Percentiles rank a stretch among this genome's conserved stretches.
Conservation (phyloP, 2,888 invertebrate genomes). For the Lordiphosa andalusiaca region DNA sequence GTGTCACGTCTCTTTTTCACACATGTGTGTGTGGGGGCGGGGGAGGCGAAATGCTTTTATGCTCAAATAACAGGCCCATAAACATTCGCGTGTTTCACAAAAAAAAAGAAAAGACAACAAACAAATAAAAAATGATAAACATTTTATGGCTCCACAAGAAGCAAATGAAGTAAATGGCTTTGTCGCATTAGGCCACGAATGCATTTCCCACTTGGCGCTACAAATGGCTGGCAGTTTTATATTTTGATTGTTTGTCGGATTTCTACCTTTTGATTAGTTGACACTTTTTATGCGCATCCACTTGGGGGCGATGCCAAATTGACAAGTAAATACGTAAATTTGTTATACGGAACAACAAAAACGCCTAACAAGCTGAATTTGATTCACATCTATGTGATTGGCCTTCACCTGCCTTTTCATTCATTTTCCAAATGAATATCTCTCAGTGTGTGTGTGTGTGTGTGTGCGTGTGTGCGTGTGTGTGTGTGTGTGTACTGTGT, state of each 20-base stretch:
- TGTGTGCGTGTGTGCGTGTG: neutral
- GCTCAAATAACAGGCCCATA: slow-evolving; percentile 73
- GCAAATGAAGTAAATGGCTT: slow-evolving; percentile 74
- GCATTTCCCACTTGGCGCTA: slow-evolving; percentile 27
- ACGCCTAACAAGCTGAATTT: slow-evolving; percentile 26
- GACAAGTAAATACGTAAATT: slow-evolving; percentile 37
- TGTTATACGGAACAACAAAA: slow-evolving; percentile 5
- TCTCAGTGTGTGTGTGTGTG: neutral
- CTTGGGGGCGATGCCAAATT: slow-evolving; percentile 23
- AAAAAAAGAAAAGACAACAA: slow-evolving; percentile 27
- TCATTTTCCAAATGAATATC: slow-evolving; percentile 6
- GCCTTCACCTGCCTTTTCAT: slow-evolving; percentile 7
- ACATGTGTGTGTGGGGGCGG: slow-evolving; percentile 12
- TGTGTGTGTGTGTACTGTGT: neutral
- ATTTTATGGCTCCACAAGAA: slow-evolving; percentile 66
- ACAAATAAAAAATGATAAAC: slow-evolving; percentile 71
- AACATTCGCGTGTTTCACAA: slow-evolving; percentile 65
- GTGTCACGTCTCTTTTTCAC: slow-evolving; percentile 59
- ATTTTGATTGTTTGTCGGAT: slow-evolving; percentile 57
- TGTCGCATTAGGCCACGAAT: slow-evolving; percentile 46
- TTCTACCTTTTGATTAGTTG: slow-evolving; percentile 68
- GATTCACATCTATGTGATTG: slow-evolving; percentile 1
- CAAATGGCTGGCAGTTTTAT: slow-evolving; percentile 65
- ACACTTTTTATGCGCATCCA: slow-evolving; percentile 52
- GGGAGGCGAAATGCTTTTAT: slow-evolving; percentile 59